Percentiles rank a stretch among this genome's conserved stretches.
phyloP scores from a whole-genome alignment of 2,797 vertebrate genomes.

The Rhynchonycteris naso region DNA sequence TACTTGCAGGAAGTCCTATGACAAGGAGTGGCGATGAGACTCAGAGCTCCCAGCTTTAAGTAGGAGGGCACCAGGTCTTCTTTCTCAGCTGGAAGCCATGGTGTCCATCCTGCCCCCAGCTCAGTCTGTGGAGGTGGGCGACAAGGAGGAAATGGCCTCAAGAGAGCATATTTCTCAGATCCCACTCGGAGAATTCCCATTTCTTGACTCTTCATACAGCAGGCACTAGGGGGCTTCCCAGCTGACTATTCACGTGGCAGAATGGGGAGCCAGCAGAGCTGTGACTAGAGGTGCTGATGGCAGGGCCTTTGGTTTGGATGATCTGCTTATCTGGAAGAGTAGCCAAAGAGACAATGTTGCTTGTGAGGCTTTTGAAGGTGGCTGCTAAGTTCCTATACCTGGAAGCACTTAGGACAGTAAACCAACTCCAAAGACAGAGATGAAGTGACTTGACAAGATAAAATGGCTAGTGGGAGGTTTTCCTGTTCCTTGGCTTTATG shows the following conservation, averaged over 20 bases:
- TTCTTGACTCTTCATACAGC: not conserved
- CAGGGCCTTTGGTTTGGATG: not conserved
- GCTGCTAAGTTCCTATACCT: not conserved
- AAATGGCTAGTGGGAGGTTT: not conserved
- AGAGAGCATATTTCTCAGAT: not conserved
- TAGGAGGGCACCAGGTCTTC: not conserved
- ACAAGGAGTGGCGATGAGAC: not conserved
- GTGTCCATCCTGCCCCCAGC: not conserved
- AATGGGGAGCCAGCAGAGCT: not conserved
- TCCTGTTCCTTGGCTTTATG: not conserved
- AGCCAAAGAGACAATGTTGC: not conserved
- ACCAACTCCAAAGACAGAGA: not conserved
- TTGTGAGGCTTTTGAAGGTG: not conserved
- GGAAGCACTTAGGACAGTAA: not conserved
- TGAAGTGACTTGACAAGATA: not conserved
- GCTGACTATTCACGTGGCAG: not conserved
- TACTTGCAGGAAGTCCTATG: not conserved
- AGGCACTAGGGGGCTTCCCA: not conserved
- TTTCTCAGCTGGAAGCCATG: not conserved
- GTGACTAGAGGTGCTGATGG: not conserved
- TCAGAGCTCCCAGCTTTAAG: not conserved
- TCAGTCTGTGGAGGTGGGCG: not conserved
- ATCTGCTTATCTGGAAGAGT: not conserved
- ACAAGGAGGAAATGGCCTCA: conserved; percentile 2
- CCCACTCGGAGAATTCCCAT: not conserved